Conservation (phyloP, 1,140 invertebrate genomes). For the Cylas formicarius region DNA sequence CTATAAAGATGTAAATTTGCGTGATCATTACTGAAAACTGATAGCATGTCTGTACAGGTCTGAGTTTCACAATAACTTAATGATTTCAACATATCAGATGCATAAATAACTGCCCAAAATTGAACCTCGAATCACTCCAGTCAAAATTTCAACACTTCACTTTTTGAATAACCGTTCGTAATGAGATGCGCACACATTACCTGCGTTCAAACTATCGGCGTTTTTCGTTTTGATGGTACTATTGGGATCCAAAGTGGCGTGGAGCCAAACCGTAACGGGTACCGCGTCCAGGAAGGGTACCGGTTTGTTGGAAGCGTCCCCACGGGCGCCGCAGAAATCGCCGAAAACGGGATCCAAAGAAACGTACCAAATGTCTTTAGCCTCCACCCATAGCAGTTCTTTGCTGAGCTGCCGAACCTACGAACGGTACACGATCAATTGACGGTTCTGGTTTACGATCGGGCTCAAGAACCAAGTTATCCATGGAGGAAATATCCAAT, state of each 20-base stretch:
- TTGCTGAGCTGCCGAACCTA: constrained; percentile 42
- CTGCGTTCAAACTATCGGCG: not conserved
- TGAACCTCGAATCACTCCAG: too few relatives aligned
- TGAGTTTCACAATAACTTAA: too few relatives aligned
- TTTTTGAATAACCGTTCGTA: too few relatives aligned
- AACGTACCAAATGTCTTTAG: constrained; percentile 81
- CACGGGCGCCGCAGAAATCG: constrained; percentile 78
- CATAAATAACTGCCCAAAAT: too few relatives aligned
- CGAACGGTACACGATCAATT: not conserved
- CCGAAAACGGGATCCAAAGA: constrained; percentile 85
- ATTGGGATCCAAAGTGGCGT: constrained; percentile 44
- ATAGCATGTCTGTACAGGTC: too few relatives aligned
- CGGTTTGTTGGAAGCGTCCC: constrained; percentile 62
- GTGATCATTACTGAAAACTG: too few relatives aligned
- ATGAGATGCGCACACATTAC: constrained; percentile 7
- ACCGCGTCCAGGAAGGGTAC: constrained; percentile 86
- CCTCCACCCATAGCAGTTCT: constrained; percentile 75
- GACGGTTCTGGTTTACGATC: not conserved
- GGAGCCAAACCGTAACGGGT: constrained; percentile 76
- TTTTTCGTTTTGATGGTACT: constrained; percentile 29
- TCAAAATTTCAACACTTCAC: too few relatives aligned
- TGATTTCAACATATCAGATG: too few relatives aligned
- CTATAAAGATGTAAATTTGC: too few relatives aligned
- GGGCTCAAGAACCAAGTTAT: constrained; percentile 25
- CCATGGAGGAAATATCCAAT: constrained; percentile 28